Percentiles rank a stretch among this genome's conserved stretches.
Evolutionary conservation across 2,888 invertebrate genomes (phyloP).

Genomic region (Thymelicus acteon): DNA sequence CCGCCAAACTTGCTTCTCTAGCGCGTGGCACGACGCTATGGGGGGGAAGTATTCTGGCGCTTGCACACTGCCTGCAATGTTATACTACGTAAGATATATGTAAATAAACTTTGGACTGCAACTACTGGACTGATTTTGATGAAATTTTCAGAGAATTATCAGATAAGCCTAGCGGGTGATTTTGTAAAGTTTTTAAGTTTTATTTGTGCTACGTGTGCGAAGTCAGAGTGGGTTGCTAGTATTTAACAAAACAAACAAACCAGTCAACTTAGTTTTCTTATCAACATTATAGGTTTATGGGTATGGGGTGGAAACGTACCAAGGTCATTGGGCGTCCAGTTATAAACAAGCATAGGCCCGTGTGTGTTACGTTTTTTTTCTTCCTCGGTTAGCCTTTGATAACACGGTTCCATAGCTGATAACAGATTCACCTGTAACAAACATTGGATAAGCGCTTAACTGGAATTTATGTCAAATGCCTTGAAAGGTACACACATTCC

Average conservation of each 20-base stretch:
- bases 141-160: no score
- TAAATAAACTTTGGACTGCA: no score
- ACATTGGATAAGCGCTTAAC: neutral
- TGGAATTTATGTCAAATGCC: no score
- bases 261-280: no score
- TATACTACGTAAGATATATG: no score
- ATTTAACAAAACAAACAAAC: no score
- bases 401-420: conserved; percentile 90
- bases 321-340: conserved; percentile 84
- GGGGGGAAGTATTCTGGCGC: conserved; percentile 87
- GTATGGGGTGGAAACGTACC: conserved; percentile 65
- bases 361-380: conserved; percentile 92
- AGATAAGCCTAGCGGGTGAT: no score
- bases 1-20: conserved; percentile 75
- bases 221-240: no score
- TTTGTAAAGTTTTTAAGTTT: neutral
- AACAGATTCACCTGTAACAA: conserved; percentile 85
- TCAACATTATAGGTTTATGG: no score
- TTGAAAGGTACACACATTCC: no score
- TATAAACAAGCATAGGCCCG: conserved; percentile 94
- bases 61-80: conserved; percentile 59
- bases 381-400: conserved; percentile 86
- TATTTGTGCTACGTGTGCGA: neutral
- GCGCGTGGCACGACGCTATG: conserved; percentile 84
- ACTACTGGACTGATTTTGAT: no score